Percentiles rank a stretch among this genome's conserved stretches.
Conservation (phyloP, 2,888 invertebrate species). For the Gortyna flavago region DNA sequence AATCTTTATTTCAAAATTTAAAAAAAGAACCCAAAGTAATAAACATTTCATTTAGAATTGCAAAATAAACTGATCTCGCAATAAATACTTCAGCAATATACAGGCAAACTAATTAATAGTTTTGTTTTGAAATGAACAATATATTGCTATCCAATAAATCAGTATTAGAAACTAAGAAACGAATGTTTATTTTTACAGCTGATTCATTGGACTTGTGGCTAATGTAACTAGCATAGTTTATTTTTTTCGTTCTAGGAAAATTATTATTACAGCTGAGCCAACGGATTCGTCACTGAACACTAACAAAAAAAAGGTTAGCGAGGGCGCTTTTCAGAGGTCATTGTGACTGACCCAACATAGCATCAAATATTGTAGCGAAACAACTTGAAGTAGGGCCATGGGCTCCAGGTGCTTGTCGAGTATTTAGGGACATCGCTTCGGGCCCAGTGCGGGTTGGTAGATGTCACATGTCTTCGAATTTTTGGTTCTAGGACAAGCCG, state of each 20-base stretch:
- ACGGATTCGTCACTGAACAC: neutral
- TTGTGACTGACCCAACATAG: neutral
- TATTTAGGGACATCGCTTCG: too few relatives aligned
- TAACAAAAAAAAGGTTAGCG: conserved; percentile 7
- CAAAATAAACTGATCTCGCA: neutral
- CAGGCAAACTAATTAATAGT: conserved; percentile 14
- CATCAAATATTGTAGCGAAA: neutral
- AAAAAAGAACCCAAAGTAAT: neutral
- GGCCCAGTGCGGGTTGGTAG: too few relatives aligned
- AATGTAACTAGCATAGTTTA: conserved; percentile 5
- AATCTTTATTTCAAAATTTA: neutral
- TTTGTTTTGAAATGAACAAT: conserved; percentile 28
- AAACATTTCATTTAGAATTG: conserved; percentile 3
- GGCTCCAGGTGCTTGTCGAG: too few relatives aligned
- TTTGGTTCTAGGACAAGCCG: too few relatives aligned
- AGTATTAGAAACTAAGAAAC: conserved; percentile 7
- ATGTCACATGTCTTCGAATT: too few relatives aligned
- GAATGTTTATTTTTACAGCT: conserved; percentile 26
- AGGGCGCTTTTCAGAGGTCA: neutral
- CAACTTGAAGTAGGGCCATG: neutral
- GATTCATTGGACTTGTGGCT: conserved; percentile 7
- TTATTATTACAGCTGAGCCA: neutral
- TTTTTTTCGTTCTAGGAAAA: conserved; percentile 18
- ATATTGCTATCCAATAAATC: conserved; percentile 37
- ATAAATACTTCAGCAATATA: conserved; percentile 22